Conservation (phyloP, 2,888 invertebrate species). For the Noctua janthina region DNA sequence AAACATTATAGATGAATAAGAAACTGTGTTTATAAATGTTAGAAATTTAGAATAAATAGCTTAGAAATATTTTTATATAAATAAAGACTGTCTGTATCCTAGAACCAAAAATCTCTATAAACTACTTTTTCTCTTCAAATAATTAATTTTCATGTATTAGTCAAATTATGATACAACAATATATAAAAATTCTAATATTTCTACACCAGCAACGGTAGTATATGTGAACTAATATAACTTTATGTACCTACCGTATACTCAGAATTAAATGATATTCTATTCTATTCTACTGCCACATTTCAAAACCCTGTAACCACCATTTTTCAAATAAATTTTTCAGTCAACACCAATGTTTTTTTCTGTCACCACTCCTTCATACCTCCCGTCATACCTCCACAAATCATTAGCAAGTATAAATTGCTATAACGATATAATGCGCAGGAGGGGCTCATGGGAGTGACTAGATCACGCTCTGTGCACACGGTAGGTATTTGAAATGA, state of each 20-base stretch:
- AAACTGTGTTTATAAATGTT: background rate
- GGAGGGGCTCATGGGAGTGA: constrained; percentile 86
- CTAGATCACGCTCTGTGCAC: constrained; percentile 79
- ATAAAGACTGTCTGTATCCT: background rate
- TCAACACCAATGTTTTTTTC: constrained; percentile 12
- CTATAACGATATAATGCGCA: constrained; percentile 71
- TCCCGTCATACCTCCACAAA: constrained; percentile 39
- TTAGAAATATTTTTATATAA: background rate
- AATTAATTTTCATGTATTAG: too few relatives aligned
- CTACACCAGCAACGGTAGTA: too few relatives aligned
- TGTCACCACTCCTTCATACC: constrained; percentile 20
- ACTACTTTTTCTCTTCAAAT: too few relatives aligned
- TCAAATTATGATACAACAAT: too few relatives aligned
- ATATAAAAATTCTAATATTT: too few relatives aligned
- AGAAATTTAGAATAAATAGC: background rate
- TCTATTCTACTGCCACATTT: too few relatives aligned
- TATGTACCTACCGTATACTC: too few relatives aligned
- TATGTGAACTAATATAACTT: too few relatives aligned
- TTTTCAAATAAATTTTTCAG: constrained; percentile 12
- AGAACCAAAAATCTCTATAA: background rate
- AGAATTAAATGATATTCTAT: too few relatives aligned
- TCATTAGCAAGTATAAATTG: constrained; percentile 74
- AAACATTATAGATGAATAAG: background rate
- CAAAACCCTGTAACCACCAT: constrained; percentile 2
- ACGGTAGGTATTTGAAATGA: constrained; percentile 67